Evolutionary conservation across 2,888 invertebrate genomes (phyloP).

Genomic region (Sphaerophoria taeniata): DNA sequence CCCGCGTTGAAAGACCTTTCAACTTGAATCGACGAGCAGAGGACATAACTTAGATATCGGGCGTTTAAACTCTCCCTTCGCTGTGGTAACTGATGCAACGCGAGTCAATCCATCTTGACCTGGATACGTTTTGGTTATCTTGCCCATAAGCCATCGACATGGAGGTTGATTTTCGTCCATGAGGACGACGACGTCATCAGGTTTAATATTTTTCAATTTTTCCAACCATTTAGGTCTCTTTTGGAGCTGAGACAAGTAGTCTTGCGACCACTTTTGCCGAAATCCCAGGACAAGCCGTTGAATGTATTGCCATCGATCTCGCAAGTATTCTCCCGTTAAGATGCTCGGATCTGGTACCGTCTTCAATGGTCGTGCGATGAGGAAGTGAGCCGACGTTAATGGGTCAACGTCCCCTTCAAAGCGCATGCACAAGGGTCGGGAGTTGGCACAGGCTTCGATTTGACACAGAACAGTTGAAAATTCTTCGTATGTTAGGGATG

Average conservation of each 20-base stretch:
- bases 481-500: conserved; percentile 77
- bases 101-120: conserved; percentile 75
- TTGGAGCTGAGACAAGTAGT: conserved; percentile 76
- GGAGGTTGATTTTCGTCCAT: conserved; percentile 75
- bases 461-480: conserved; percentile 77
- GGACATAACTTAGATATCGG: conserved; percentile 50
- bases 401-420: conserved; percentile 72
- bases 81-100: conserved; percentile 61
- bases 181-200: conserved; percentile 75
- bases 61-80: conserved; percentile 43
- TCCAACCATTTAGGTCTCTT: conserved; percentile 76
- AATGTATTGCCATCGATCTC: conserved; percentile 76
- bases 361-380: conserved; percentile 34
- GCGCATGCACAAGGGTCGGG: conserved; percentile 76
- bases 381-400: conserved; percentile 74
- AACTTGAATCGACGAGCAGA: conserved; percentile 22
- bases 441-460: conserved; percentile 78
- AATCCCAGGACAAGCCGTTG: conserved; percentile 75
- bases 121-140: conserved; percentile 73
- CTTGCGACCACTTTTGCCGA: conserved; percentile 76
- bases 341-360: conserved; percentile 32
- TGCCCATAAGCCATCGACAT: conserved; percentile 74
- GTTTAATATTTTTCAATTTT: conserved; percentile 48
- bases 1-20: conserved; percentile 25
- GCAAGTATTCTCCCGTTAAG: background rate